Evolutionary conservation across 2,797 vertebrate genomes (phyloP), one percentile per base, ranked within the genome.

Genomic region (Spatula clypeata): DNA sequence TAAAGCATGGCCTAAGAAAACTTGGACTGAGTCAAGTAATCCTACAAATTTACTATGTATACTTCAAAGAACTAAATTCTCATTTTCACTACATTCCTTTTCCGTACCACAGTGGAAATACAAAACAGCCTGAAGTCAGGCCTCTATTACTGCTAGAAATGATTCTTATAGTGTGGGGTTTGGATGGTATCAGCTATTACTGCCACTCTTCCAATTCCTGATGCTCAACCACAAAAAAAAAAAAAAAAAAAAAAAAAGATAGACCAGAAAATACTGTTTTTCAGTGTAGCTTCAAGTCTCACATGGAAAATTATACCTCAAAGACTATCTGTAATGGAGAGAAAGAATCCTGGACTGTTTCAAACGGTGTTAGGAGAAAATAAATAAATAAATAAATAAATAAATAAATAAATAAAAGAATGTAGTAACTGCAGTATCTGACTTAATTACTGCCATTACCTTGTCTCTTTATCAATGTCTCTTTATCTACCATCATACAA

Each of bases 1-100:
- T 71, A 95, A 95, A 26, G 60, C 31, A 69, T 79, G 77, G 26
- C 73, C 36, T 47, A 73, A 80, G 58, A 80, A 89, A 84, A 5
- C 2, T 45, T 64, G 23, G 4, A 53, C 4, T 3, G 16, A 70
- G 23, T 14, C 23, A 92, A 76, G 69, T 36, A 75, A 76, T 67
- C 5, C 15, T 40, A 38, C 5, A 44, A 1, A 6, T 65, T 80
- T 90, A 69, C 31, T 49, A 55, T 36, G 62, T 77, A 42, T 89
- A 74, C 15, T 27, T 27, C n/a, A 55, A 40, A 76, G 58, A 24
- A 70, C 10, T 16, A 65, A 65, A 62, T 44, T 36, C 8, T 69
- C 15, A 29, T 32, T 36, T 36, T 73, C 24, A 58, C 44, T 69
- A 11, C 40, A 38, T 20, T 79, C 51, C 11, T 55, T 79, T 90